phyloP scores from a whole-genome alignment of 2,797 vertebrate genomes.

The Eptatretus atami region DNA sequence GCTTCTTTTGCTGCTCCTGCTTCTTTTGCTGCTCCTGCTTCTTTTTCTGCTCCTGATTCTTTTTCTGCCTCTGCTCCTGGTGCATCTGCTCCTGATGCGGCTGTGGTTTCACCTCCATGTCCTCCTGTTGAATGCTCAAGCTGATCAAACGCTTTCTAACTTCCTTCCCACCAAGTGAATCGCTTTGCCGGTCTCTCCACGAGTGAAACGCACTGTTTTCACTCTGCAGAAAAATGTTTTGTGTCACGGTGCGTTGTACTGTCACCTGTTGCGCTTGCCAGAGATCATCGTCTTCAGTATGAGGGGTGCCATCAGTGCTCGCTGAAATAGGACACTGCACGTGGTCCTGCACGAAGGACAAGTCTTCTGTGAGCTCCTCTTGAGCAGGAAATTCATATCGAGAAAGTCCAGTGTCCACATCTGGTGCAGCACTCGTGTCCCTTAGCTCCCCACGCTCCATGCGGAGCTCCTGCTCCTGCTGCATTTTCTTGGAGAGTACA shows the following conservation, averaged over 20 bases:
- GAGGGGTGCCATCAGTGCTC: too few relatives aligned
- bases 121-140: too few relatives aligned
- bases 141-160: too few relatives aligned
- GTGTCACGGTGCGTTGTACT: slow-evolving; percentile 3
- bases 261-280: neutral
- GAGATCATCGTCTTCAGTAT: too few relatives aligned
- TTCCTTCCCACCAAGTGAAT: too few relatives aligned
- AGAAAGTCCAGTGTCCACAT: too few relatives aligned
- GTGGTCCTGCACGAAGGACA: too few relatives aligned
- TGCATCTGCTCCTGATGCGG: neutral
- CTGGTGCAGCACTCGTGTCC: neutral
- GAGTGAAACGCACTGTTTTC: slow-evolving; percentile 1
- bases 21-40: too few relatives aligned
- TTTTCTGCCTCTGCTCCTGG: neutral
- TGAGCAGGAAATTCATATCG: too few relatives aligned
- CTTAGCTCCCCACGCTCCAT: slow-evolving; percentile 1
- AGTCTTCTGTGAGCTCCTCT: too few relatives aligned
- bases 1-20: too few relatives aligned
- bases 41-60: neutral
- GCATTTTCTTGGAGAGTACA: slow-evolving; percentile 5
- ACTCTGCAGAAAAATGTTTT: slow-evolving; percentile 2
- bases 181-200: neutral
- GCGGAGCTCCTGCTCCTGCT: slow-evolving; percentile 1
- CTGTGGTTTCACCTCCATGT: neutral
- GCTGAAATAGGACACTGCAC: too few relatives aligned